A percentile compares a stretch with the other conserved stretches of the same genome.
These are phyloP conservation scores for Tipula confusa DNA, from an alignment of 2,888 invertebrate genomes.

Conservation along the genomic window DNA sequence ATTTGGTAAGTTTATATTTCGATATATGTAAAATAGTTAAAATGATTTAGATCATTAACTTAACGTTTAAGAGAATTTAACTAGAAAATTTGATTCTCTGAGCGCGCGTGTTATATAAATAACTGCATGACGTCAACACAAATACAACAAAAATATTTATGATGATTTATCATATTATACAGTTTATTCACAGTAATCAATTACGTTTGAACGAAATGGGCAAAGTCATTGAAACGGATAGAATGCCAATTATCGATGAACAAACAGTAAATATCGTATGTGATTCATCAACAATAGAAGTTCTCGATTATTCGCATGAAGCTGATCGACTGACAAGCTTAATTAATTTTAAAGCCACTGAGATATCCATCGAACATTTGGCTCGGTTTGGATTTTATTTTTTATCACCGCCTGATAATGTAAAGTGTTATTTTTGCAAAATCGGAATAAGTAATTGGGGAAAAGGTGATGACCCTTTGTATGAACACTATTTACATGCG, in stretches of 20 bases:
- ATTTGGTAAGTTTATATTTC: not conserved
- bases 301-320: not conserved
- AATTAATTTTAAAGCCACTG: constrained; percentile 34
- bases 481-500: constrained; percentile 71
- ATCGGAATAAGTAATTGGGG: constrained; percentile 79
- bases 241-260: not conserved
- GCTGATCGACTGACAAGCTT: not conserved
- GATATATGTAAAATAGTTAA: not conserved
- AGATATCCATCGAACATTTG: constrained; percentile 52
- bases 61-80: not conserved
- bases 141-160: not conserved
- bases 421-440: constrained; percentile 75
- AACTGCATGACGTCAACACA: not conserved
- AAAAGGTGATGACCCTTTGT: constrained; percentile 70
- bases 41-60: not conserved
- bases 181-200: not conserved
- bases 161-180: not conserved
- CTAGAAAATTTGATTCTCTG: not conserved
- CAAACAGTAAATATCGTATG: not conserved
- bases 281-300: not conserved
- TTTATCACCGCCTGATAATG: constrained; percentile 68
- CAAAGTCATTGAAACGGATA: not conserved
- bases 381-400: constrained; percentile 83
- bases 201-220: not conserved
- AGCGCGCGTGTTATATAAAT: not conserved